Evolutionary conservation across 2,113 vertebrate genomes (phyloP).

Genomic region (Pelecanoides urinatrix): DNA sequence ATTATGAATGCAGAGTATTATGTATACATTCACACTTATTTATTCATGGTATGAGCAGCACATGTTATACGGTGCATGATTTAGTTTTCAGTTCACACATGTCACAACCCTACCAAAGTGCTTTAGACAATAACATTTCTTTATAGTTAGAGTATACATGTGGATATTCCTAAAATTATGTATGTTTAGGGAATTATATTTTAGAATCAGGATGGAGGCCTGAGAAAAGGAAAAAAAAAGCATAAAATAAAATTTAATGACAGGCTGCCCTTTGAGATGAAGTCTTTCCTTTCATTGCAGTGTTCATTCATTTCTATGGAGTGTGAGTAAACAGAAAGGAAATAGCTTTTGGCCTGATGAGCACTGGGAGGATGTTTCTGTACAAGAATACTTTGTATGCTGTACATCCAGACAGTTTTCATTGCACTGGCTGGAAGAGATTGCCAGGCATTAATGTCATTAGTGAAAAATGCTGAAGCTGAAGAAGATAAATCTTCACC

Average conservation of each 20-base stretch:
- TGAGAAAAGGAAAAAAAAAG: neutral
- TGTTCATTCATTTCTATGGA: slow-evolving; percentile 26
- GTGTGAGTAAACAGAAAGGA: slow-evolving; percentile 44
- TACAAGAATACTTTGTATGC: slow-evolving; percentile 36
- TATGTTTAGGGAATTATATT: neutral
- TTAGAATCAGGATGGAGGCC: neutral
- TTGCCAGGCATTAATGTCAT: neutral
- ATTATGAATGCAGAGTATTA: neutral
- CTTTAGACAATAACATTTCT: neutral
- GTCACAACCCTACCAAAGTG: neutral
- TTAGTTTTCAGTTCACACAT: neutral
- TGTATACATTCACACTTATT: neutral
- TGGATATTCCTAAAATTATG: neutral
- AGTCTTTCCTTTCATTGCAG: slow-evolving; percentile 13
- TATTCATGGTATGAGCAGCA: neutral
- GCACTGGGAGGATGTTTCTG: slow-evolving; percentile 30
- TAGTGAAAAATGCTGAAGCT: slow-evolving; percentile 33
- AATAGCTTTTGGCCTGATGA: slow-evolving; percentile 47
- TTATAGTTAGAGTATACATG: neutral
- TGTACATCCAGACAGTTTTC: slow-evolving; percentile 41
- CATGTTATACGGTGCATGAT: neutral
- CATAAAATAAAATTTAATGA: neutral
- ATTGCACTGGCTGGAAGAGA: slow-evolving; percentile 3
- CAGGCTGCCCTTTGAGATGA: neutral
- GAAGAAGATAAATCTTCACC: slow-evolving; percentile 4